phyloP scores from a whole-genome alignment of 1,140 invertebrate species.

The Psilanteris sp. region DNA sequence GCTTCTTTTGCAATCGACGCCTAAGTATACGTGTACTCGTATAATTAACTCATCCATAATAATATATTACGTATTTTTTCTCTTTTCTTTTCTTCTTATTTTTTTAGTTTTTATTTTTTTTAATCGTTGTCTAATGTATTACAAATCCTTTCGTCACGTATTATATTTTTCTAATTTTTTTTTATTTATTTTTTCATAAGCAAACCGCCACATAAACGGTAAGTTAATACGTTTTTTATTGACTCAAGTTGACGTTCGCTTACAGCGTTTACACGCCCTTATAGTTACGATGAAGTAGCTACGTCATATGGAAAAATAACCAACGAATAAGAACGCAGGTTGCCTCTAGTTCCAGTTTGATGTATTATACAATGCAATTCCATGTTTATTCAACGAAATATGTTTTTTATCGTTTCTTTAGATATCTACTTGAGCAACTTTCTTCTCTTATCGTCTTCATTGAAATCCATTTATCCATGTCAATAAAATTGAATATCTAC shows the following conservation, averaged over 20 bases:
- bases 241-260: conserved; percentile 30
- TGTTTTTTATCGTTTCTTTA: conserved; percentile 49
- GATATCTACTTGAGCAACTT: conserved; percentile 77
- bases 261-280: conserved; percentile 7
- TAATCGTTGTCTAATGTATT: conserved; percentile 38
- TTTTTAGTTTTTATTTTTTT: no score
- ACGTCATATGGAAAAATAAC: not conserved
- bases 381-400: conserved; percentile 19
- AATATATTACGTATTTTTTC: conserved; percentile 27
- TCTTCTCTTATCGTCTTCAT: conserved; percentile 22
- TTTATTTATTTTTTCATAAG: no score
- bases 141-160: conserved; percentile 17
- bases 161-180: no score
- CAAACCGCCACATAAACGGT: no score
- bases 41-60: conserved; percentile 6
- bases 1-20: no score
- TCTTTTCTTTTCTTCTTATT: no score
- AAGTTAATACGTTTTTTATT: no score
- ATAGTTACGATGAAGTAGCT: no score
- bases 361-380: conserved; percentile 51
- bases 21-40: no score
- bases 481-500: conserved; percentile 45
- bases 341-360: conserved; percentile 6
- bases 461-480: conserved; percentile 8
- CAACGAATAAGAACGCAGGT: conserved; percentile 1